These are phyloP conservation scores for Porites australiensis DNA, from an alignment of 64 coral and sea anemone genomes.

Conservation along the genomic window DNA sequence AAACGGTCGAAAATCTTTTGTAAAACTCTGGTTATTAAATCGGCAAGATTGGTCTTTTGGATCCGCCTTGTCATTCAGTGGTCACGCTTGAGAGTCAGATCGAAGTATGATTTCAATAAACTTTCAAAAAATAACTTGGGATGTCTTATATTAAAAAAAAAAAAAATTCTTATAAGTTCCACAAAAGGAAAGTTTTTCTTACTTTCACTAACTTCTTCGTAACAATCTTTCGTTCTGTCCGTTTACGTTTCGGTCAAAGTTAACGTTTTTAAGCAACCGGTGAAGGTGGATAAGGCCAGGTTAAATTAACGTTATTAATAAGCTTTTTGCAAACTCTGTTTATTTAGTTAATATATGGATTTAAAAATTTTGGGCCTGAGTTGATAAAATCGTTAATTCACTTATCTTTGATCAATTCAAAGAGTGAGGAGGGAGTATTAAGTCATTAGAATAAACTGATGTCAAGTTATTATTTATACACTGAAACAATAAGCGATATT, in stretches of 20 bases:
- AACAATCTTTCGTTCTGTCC: too few species aligned
- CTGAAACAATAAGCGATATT: too few species aligned
- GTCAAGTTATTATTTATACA: too few species aligned
- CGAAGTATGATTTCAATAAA: not conserved
- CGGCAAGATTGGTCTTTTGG: not conserved
- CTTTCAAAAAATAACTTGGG: too few species aligned
- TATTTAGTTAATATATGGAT: conserved; percentile 21
- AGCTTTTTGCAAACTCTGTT: not conserved
- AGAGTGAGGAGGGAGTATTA: not conserved
- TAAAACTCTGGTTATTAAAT: conserved; percentile 5
- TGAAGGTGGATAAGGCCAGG: not conserved
- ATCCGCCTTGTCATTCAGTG: not conserved
- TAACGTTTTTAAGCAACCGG: not conserved
- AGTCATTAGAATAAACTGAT: not conserved
- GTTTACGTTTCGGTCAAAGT: too few species aligned
- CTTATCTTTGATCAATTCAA: not conserved
- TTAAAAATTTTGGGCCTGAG: not conserved
- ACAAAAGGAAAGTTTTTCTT: too few species aligned
- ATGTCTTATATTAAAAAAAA: too few species aligned
- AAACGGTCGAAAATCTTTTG: not conserved
- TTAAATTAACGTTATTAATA: not conserved
- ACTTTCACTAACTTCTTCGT: too few species aligned
- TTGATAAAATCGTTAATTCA: not conserved
- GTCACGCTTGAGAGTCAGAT: not conserved
- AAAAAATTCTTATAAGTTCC: too few species aligned